Base-by-base conservation (phyloP, 2,888 invertebrate species). In the Monopis laevigella region DNA sequence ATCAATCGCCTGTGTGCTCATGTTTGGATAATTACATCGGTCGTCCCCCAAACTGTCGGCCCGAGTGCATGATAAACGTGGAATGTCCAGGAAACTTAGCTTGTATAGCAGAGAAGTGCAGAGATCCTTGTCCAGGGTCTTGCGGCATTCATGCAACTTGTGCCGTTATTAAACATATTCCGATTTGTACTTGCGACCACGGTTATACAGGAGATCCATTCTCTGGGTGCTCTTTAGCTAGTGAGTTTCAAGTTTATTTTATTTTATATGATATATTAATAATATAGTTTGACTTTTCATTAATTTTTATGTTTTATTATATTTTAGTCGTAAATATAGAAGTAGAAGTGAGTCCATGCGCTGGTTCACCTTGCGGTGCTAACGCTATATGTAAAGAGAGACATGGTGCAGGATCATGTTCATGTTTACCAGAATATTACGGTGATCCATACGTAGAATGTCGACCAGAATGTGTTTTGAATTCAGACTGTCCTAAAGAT, bases 381-480 rank as follows among this genome's bases (percentile, higher is more conserved):
- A 94, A 94, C 64, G 92, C 95, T 39, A 70, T 90, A 51, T 95
- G 95, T 69, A 89, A 87, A 67, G 90, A 91, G 72, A 84, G 87
- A 55, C 86, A 89, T 57, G 90, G 89, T 51, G 88, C 88, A 43
- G 93, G 92, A 35, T 90, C 93, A 46, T 94, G 93, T 65, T 83
- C 86, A 47, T 94, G 93, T 71, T 74, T 91, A 48, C 84, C 88
- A 43, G 91, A 92, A 55, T 93, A 92, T 65, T 89, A 87, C 55
- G 93, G 94, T 40, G 92, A 93, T 75, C 93, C 93, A 2, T 92
- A 93, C 56, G 78, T 88, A 30, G 90, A 90, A 57, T 94, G 94
- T 65, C 83, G 92, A 59, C 93, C 93, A 17, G 93, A 94, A 82
- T 94, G 94, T 64, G 87, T 92, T n/a, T 84, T 90, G 51, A 93